phyloP scores from a whole-genome alignment of 2,113 vertebrate genomes.

The Heterochromis multidens region DNA sequence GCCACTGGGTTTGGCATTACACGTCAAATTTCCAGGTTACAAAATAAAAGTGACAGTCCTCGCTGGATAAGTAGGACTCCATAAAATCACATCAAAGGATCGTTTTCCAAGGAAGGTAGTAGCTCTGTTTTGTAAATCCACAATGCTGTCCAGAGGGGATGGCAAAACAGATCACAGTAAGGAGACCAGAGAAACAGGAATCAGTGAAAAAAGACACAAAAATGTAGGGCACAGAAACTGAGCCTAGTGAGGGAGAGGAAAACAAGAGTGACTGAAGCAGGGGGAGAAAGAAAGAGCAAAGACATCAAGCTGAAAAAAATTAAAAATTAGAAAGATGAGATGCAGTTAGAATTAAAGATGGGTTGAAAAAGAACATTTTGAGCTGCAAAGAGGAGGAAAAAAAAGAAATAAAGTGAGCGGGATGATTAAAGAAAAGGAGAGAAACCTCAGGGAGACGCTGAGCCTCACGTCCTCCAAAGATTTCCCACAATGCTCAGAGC shows the following conservation, averaged over 20 bases:
- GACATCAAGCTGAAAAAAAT: background rate
- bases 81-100: background rate
- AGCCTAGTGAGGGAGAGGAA: constrained; percentile 52
- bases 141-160: constrained; percentile 10
- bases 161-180: background rate
- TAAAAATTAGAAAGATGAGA: background rate
- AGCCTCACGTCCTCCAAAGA: constrained; percentile 54
- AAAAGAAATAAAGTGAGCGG: background rate
- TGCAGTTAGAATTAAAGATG: background rate
- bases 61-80: background rate
- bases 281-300: constrained; percentile 10
- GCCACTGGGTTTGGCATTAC: background rate
- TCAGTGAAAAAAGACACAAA: constrained; percentile 17
- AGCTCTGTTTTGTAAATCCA: constrained; percentile 33
- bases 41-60: background rate
- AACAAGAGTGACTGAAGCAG: constrained; percentile 25
- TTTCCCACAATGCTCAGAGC: constrained; percentile 33
- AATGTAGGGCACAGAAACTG: constrained; percentile 69
- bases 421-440: constrained; percentile 6
- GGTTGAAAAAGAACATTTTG: background rate
- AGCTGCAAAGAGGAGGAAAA: background rate
- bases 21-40: constrained; percentile 22
- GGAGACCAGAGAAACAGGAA: constrained; percentile 18
- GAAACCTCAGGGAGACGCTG: constrained; percentile 27
- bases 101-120: background rate